These are phyloP conservation scores for Cricetomys ansorgei DNA, from an alignment of 2,113 vertebrate genomes.

Conservation along the genomic window DNA sequence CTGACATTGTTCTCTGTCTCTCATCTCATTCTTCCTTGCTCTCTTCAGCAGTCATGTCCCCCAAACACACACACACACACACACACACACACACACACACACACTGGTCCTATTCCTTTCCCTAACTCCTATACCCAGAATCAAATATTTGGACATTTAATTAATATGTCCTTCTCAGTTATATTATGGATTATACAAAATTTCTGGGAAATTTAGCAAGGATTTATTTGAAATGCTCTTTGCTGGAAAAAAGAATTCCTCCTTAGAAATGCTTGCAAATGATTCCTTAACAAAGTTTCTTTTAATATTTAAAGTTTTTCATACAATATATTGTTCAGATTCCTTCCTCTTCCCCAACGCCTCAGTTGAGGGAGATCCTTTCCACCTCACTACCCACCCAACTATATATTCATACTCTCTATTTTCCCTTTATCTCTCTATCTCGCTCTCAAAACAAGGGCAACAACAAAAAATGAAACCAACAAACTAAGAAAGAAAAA, in stretches of 20 bases:
- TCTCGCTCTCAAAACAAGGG: neutral
- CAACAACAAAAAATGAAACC: neutral
- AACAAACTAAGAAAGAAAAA: neutral
- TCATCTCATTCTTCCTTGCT: neutral
- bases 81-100: neutral
- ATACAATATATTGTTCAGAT: neutral
- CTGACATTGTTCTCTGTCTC: neutral
- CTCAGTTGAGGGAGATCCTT: neutral
- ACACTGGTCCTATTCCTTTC: neutral
- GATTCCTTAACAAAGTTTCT: neutral
- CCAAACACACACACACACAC: neutral
- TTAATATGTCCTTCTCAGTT: neutral
- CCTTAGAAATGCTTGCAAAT: neutral
- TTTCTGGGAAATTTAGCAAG: neutral
- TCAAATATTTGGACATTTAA: neutral
- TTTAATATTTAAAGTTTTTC: neutral
- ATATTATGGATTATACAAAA: neutral
- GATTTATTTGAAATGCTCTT: neutral
- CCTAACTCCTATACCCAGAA: neutral
- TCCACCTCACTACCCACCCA: neutral
- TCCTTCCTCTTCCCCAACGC: neutral
- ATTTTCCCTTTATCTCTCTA: neutral
- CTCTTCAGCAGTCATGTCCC: neutral
- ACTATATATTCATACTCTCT: too few species aligned
- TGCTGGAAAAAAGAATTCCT: neutral